Evolutionary conservation across 2,888 invertebrate species (phyloP).

Genomic region (Caradrina clavipalpis): DNA sequence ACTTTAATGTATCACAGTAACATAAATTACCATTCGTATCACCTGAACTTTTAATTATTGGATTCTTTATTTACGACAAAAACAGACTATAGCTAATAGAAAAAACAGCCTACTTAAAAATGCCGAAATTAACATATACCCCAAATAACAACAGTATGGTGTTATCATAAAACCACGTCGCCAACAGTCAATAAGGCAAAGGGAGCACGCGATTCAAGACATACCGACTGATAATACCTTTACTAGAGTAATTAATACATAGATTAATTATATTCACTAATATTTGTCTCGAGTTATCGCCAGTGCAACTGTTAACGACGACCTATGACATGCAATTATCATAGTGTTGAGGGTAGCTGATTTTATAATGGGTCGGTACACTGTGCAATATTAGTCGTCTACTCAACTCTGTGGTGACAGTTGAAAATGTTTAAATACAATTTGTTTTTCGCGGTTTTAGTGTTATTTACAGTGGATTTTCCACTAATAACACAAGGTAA

Average conservation of each 20-base stretch:
- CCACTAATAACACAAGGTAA: conserved; percentile 48
- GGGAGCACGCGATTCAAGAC: conserved; percentile 2
- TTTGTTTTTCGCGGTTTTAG: conserved; percentile 35
- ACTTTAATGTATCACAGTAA: neutral
- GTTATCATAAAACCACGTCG: conserved; percentile 19
- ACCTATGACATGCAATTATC: conserved; percentile 63
- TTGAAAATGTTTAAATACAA: conserved; percentile 64
- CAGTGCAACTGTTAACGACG: conserved; percentile 22
- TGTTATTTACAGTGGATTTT: conserved; percentile 38
- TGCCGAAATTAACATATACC: conserved; percentile 18
- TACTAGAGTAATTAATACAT: conserved; percentile 31
- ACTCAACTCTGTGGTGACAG: conserved; percentile 24
- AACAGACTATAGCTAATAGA: conserved; percentile 4
- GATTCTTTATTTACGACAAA: neutral
- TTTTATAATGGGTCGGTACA: conserved; percentile 21
- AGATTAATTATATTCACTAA: conserved; percentile 39
- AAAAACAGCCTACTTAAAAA: neutral
- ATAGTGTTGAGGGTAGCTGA: conserved; percentile 70
- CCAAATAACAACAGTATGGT: conserved; percentile 4
- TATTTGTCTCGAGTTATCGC: conserved; percentile 50
- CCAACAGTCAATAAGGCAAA: conserved; percentile 14
- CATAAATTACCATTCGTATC: conserved; percentile 1
- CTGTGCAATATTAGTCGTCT: conserved; percentile 22
- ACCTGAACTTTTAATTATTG: neutral
- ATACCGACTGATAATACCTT: conserved; percentile 41